phyloP scores from a whole-genome alignment of 2,888 invertebrate genomes.

The Pelosia muscerda region DNA sequence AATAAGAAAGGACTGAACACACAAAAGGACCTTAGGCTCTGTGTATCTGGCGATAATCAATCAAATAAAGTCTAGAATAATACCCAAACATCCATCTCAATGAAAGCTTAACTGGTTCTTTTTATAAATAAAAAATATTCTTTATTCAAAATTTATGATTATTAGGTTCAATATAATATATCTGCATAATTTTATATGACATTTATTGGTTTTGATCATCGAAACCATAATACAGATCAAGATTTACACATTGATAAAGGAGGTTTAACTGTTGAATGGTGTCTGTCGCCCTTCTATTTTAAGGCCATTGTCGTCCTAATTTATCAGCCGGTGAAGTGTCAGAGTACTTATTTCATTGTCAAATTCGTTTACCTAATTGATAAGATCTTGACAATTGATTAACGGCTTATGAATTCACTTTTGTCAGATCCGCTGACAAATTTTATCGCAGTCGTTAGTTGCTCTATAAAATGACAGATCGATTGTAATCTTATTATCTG shows the following conservation, averaged over 20 bases:
- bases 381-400: constrained; percentile 59
- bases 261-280: not conserved
- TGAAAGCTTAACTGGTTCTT: not conserved
- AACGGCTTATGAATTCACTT: constrained; percentile 44
- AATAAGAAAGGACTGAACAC: no score
- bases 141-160: not conserved
- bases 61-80: not conserved
- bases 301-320: constrained; percentile 43
- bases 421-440: constrained; percentile 57
- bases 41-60: not conserved
- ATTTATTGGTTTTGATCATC: constrained; percentile 1
- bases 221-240: not conserved
- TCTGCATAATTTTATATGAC: not conserved
- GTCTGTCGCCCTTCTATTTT: constrained; percentile 27
- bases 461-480: constrained; percentile 42
- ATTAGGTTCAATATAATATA: not conserved
- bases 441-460: constrained; percentile 44
- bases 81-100: not conserved
- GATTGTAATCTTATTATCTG: constrained; percentile 45
- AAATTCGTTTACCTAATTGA: constrained; percentile 52
- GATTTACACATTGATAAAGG: not conserved
- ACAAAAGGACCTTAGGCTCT: not conserved
- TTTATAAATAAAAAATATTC: not conserved
- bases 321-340: constrained; percentile 39
- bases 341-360: constrained; percentile 51